Percentiles rank a stretch among this genome's conserved stretches.
Evolutionary conservation across 2,888 invertebrate genomes (phyloP).

Genomic region (Bedellia somnulentella): DNA sequence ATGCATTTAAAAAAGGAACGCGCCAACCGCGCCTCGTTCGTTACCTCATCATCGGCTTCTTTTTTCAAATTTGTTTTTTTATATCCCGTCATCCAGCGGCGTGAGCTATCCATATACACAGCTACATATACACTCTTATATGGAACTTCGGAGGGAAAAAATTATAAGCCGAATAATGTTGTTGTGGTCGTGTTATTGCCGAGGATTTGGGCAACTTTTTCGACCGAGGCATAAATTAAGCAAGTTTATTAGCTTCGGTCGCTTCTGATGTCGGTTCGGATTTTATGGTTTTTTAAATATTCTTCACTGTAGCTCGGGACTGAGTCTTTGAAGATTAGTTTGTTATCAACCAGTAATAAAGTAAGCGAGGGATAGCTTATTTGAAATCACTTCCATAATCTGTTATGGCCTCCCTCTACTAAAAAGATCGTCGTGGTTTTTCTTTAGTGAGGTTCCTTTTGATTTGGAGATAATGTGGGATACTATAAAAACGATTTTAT

Average conservation of each 20-base stretch:
- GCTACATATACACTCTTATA: conserved; percentile 18
- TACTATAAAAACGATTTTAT: too few relatives aligned
- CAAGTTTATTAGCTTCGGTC: conserved; percentile 30
- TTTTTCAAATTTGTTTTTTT: conserved; percentile 33
- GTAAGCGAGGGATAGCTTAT: conserved; percentile 27
- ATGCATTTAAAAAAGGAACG: conserved; percentile 54
- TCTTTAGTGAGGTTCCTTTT: too few relatives aligned
- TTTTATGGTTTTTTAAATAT: conserved; percentile 52
- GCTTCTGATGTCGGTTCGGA: conserved; percentile 32
- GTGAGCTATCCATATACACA: conserved; percentile 43
- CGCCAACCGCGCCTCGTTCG: conserved; percentile 54
- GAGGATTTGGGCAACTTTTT: conserved; percentile 20
- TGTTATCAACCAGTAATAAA: conserved; percentile 45
- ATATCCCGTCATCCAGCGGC: conserved; percentile 18
- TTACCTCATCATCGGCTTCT: conserved; percentile 54
- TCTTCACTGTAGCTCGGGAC: conserved; percentile 19
- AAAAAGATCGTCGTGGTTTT: too few relatives aligned
- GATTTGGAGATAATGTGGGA: too few relatives aligned
- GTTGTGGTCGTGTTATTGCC: conserved; percentile 32
- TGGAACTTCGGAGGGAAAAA: conserved; percentile 21
- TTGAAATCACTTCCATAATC: conserved; percentile 8
- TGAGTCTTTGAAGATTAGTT: conserved; percentile 39
- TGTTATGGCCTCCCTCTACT: too few relatives aligned
- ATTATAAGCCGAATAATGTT: conserved; percentile 38
- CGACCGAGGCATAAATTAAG: conserved; percentile 30